A percentile compares a stretch with the other conserved stretches of the same genome.
phyloP scores from a whole-genome alignment of 2,888 invertebrate genomes.

The Nemotelus pantherinus region DNA sequence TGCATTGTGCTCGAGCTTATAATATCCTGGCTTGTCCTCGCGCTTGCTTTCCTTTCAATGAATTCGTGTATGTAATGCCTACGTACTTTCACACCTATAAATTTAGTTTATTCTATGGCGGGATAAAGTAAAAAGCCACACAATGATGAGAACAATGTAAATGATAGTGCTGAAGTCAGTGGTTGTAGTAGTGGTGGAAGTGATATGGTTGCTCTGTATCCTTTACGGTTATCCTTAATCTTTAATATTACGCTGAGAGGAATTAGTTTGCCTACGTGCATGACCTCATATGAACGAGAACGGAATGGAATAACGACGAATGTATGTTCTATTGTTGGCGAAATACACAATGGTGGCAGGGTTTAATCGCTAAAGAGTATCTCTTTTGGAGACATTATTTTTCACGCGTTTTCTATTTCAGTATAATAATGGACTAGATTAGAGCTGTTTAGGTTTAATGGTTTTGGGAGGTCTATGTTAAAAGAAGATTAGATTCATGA shows the following conservation, averaged over 20 bases:
- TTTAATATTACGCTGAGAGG: constrained; percentile 34
- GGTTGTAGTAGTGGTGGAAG: constrained; percentile 3
- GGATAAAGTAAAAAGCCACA: neutral
- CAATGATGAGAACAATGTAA: neutral
- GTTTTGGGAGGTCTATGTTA: no score
- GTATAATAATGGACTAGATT: no score
- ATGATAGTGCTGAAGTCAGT: neutral
- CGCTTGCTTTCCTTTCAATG: constrained; percentile 21
- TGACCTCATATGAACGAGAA: neutral
- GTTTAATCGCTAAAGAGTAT: neutral
- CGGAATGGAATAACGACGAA: no score
- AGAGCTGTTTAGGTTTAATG: no score
- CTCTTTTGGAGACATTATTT: neutral
- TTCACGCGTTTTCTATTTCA: no score
- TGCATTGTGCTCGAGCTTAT: constrained; percentile 27
- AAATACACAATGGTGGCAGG: neutral
- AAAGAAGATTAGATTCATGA: no score
- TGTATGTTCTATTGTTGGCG: neutral
- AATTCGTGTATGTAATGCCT: neutral
- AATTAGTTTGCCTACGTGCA: constrained; percentile 23
- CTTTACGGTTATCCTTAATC: constrained; percentile 28
- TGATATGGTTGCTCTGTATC: neutral
- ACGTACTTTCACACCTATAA: neutral
- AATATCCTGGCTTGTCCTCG: constrained; percentile 15
- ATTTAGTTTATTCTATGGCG: neutral